Evolutionary conservation across 2,888 invertebrate genomes (phyloP), one percentile per base, ranked within the genome.

Genomic region (Plebejus melissa): DNA sequence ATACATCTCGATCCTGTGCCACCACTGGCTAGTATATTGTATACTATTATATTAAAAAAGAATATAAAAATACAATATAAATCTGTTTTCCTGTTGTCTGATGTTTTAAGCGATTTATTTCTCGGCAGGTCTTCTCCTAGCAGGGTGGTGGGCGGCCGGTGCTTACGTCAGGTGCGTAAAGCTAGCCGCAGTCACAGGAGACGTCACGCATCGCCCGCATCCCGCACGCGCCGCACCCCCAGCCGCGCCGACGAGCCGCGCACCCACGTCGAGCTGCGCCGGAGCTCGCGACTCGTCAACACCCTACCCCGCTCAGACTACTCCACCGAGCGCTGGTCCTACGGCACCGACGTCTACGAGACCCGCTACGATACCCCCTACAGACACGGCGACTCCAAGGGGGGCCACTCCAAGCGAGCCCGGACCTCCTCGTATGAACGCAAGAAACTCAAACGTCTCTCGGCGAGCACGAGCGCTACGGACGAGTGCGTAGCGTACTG

Each of bases 271-370:
- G 90, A 90, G 82, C 85, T 90, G 79, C 89, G 93, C 79, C 85
- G 94, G 79, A 92, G 94, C 84, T 90, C 91, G 80, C 90, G 95
- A 87, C 94, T 94, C 88, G 91, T 91, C 79, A 90, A 86, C 83
- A 86, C 90, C 69, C 84, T 90, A 74, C 92, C 92, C 69, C 86
- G 92, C 79, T 93, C 93, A 65, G 93, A 94, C 86, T 93, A 93
- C 90, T 94, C 94, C 84, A 90, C 94, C 82, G 94, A 94, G 87
- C 94, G 94, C 85, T 94, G 94, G 92, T 93, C 94, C 72, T 94
- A 90, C 93, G 94, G 90, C 81, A 91, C 88, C 79, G 94, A 89
- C 93, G 94, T 90, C 78, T 94, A 93, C 92, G 93, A 93, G 81
- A 92, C 93, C 65, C 92, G 93, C 82, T 91, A 89, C 84, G 91